Percentiles rank a stretch among this genome's conserved stretches.
Conservation (phyloP, 37 sponge, comb jelly and placozoan species). For the Axinella damicornis region DNA sequence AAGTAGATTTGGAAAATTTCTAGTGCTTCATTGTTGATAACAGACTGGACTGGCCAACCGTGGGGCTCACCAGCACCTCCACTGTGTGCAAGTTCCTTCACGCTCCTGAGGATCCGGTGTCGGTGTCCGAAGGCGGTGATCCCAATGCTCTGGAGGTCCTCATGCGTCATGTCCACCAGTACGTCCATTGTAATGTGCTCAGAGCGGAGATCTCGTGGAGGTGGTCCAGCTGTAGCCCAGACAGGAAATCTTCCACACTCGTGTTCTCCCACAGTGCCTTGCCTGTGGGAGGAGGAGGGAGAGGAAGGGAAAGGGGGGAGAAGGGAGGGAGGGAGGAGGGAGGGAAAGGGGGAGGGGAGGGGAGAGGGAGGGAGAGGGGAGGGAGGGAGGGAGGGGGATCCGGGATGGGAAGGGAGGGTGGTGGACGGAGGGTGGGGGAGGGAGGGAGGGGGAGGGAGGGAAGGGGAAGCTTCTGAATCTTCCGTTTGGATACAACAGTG, state of each 20-base stretch:
- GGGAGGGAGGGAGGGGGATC: not conserved
- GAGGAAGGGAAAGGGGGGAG: no score
- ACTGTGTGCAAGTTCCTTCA: conserved; percentile 66
- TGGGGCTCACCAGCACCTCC: conserved; percentile 23
- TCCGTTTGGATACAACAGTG: no score
- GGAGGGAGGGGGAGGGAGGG: no score
- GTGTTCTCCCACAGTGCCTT: conserved; percentile 33
- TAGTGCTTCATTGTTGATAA: no score
- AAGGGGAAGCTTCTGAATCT: no score
- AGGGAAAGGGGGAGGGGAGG: not conserved
- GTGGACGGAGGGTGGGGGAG: no score
- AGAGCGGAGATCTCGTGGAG: conserved; percentile 40
- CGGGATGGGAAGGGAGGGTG: no score
- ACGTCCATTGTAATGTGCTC: conserved; percentile 93
- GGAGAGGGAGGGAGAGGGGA: not conserved
- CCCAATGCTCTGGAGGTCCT: conserved; percentile 89
- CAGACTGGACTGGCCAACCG: no score
- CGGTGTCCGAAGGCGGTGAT: conserved; percentile 89
- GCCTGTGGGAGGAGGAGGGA: conserved; percentile 1
- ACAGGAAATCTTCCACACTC: conserved; percentile 39
- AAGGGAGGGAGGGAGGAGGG: no score
- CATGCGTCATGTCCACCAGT: conserved; percentile 90
- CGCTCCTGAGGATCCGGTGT: conserved; percentile 89
- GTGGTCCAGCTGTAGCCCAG: conserved; percentile 39
- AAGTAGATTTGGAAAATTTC: no score